A percentile compares a stretch with the other conserved stretches of the same genome.
phyloP scores from a whole-genome alignment of 2,113 vertebrate species.

The Caretta caretta region DNA sequence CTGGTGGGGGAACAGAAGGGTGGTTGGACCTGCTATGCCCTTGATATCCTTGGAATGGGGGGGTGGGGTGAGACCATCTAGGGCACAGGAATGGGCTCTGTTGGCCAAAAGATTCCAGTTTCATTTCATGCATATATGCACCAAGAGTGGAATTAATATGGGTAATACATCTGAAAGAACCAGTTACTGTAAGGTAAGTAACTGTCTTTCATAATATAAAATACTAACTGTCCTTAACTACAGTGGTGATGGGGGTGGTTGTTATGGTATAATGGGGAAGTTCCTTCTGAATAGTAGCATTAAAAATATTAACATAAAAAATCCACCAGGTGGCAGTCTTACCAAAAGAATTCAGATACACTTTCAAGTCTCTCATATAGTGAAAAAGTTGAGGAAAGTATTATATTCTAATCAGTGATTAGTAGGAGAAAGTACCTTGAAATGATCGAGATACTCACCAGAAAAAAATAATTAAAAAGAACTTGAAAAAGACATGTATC shows the following conservation, averaged over 20 bases:
- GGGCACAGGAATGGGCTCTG: background rate
- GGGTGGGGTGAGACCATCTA: too few relatives aligned
- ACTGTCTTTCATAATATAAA: background rate
- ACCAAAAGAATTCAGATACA: slow-evolving; percentile 46
- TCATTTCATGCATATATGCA: background rate
- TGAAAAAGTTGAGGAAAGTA: background rate
- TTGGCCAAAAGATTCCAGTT: background rate
- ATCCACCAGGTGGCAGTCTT: slow-evolving; percentile 80
- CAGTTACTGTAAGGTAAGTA: background rate
- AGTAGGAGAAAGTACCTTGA: background rate
- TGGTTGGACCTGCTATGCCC: too few relatives aligned
- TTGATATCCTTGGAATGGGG: too few relatives aligned
- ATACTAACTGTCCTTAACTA: background rate
- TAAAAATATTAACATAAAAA: background rate
- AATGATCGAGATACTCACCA: background rate
- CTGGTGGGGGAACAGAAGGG: too few relatives aligned
- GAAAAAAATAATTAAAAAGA: background rate
- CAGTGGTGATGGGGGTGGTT: background rate
- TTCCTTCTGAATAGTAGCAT: background rate
- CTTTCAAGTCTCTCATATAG: background rate
- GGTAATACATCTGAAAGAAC: background rate
- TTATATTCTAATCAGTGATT: background rate
- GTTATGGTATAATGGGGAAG: background rate
- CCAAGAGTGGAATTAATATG: background rate
- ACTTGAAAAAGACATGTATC: background rate